phyloP scores from a whole-genome alignment of 2,888 invertebrate species.

The Dryococelus australis region DNA sequence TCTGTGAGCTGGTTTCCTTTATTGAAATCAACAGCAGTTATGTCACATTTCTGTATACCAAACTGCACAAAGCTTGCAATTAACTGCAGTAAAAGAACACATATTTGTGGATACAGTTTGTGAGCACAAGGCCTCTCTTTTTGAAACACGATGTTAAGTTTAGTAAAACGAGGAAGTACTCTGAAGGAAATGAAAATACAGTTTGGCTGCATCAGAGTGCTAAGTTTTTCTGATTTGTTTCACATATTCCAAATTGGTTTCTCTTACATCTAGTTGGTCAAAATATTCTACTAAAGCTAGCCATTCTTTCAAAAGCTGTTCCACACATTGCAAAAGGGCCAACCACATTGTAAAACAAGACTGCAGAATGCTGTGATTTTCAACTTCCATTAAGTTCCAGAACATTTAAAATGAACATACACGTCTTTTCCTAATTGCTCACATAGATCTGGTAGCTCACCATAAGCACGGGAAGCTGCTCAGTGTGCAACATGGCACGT shows the following conservation, averaged over 20 bases:
- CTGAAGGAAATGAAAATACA: background rate
- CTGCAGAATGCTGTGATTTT: background rate
- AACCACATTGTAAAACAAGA: constrained; percentile 17
- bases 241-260: background rate
- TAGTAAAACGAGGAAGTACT: background rate
- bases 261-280: background rate
- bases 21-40: background rate
- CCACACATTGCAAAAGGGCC: background rate
- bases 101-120: constrained; percentile 8
- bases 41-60: constrained; percentile 17
- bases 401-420: background rate
- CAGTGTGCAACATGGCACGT: constrained; percentile 30
- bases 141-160: constrained; percentile 19
- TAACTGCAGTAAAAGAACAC: background rate
- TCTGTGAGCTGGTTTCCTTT: background rate
- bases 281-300: constrained; percentile 13
- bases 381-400: constrained; percentile 22
- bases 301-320: background rate
- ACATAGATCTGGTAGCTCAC: background rate
- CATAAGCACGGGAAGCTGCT: constrained; percentile 24
- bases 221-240: background rate
- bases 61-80: constrained; percentile 24
- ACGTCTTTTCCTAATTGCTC: constrained; percentile 3
- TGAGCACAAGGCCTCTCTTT: background rate
- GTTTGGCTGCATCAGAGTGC: background rate